These are phyloP conservation scores for Emberiza fucata DNA, from an alignment of 2,113 vertebrate species.

Conservation along the genomic window DNA sequence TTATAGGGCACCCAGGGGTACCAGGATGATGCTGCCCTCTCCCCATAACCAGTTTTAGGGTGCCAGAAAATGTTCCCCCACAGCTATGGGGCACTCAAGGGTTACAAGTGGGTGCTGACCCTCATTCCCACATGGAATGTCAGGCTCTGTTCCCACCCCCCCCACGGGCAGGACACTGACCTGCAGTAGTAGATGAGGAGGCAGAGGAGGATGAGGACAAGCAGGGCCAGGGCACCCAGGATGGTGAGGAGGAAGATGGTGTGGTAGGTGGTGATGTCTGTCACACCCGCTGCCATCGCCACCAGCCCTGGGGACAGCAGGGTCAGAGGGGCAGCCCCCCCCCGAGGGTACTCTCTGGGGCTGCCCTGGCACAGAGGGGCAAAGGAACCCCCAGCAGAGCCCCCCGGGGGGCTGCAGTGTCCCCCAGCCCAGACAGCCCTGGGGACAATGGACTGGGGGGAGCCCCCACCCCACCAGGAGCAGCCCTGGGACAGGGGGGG, in stretches of 20 bases:
- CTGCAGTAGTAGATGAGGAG: slow-evolving; percentile 97
- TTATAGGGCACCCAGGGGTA: background rate
- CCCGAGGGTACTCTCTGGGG: background rate
- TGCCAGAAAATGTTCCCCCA: background rate
- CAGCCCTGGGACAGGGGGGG: slow-evolving; percentile 64
- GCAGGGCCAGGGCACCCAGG: slow-evolving; percentile 87
- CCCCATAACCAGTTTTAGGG: background rate
- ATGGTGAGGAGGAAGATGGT: slow-evolving; percentile 96
- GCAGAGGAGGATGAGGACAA: slow-evolving; percentile 92
- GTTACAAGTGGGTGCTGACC: background rate
- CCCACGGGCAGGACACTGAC: slow-evolving; percentile 64
- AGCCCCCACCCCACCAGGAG: background rate
- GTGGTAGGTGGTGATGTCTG: slow-evolving; percentile 94
- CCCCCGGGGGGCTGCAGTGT: background rate
- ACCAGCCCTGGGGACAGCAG: slow-evolving; percentile 74
- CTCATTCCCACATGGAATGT: background rate
- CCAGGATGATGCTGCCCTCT: background rate
- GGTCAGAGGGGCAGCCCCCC: background rate
- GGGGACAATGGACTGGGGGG: background rate
- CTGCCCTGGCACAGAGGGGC: too few relatives aligned
- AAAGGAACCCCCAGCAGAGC: background rate
- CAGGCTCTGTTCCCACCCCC: fast-evolving
- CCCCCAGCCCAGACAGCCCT: slow-evolving; percentile 60
- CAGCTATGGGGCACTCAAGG: background rate
- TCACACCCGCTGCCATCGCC: slow-evolving; percentile 81